Conservation (phyloP, 2,888 invertebrate species). For the Lissonota sp. region DNA sequence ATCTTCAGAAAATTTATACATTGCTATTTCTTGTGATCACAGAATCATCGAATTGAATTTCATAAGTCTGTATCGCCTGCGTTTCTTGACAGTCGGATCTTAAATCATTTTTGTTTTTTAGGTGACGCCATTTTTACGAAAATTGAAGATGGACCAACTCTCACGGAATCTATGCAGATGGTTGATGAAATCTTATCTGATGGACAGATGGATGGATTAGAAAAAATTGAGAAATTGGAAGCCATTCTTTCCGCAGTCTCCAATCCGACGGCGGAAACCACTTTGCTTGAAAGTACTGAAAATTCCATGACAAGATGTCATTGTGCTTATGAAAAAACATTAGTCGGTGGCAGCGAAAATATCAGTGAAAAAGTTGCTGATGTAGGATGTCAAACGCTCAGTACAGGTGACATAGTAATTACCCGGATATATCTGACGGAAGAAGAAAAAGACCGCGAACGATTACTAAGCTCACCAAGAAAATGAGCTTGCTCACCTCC, state of each 20-base stretch:
- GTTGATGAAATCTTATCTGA: constrained; percentile 94
- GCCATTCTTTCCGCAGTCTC: constrained; percentile 93
- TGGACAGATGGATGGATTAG: constrained; percentile 92
- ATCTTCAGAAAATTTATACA: too few species aligned
- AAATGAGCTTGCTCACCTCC: constrained; percentile 70
- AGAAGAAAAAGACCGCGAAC: constrained; percentile 86
- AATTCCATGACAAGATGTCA: constrained; percentile 85
- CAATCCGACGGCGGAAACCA: constrained; percentile 87
- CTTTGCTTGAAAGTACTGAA: constrained; percentile 85
- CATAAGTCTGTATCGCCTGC: too few species aligned
- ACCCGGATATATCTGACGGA: constrained; percentile 90
- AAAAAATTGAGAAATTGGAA: constrained; percentile 94
- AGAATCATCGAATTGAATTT: too few species aligned
- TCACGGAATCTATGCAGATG: constrained; percentile 95
- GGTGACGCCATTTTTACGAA: constrained; percentile 50
- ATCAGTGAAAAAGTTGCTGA: constrained; percentile 80
- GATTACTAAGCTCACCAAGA: constrained; percentile 85
- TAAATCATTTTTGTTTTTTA: constrained; percentile 54
- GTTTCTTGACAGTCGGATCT: not conserved
- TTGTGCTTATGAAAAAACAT: constrained; percentile 80
- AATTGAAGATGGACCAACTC: constrained; percentile 85
- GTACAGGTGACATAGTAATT: constrained; percentile 96
- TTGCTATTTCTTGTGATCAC: too few species aligned
- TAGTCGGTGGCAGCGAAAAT: constrained; percentile 75
- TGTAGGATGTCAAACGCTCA: constrained; percentile 92